A percentile compares a stretch with the other conserved stretches of the same genome.
Evolutionary conservation across 1,140 invertebrate genomes (phyloP).

Genomic region (Paralvinella palmiformis): DNA sequence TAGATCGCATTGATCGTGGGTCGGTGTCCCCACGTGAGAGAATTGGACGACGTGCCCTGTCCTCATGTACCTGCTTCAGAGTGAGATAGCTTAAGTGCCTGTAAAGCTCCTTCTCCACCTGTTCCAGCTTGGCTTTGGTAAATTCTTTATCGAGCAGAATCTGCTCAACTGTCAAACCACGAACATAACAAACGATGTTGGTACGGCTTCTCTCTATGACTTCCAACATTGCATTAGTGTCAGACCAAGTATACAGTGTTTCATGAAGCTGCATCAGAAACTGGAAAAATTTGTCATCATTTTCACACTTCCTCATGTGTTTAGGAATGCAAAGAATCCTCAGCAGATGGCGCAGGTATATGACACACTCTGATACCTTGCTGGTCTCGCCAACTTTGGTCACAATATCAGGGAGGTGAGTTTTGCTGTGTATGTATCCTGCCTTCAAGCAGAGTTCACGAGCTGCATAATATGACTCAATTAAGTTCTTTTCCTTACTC

Average conservation of each 20-base stretch:
- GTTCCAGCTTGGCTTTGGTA: constrained; percentile 16
- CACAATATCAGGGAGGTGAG: constrained; percentile 12
- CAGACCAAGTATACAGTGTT: constrained; percentile 1
- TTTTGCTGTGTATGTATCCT: constrained; percentile 3
- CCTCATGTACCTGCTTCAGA: neutral
- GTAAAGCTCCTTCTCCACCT: constrained; percentile 15
- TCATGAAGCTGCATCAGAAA: constrained; percentile 15
- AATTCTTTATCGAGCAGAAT: constrained; percentile 14
- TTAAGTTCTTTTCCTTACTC: constrained; percentile 3
- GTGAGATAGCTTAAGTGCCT: constrained; percentile 6
- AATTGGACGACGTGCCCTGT: too few relatives aligned
- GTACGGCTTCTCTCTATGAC: constrained; percentile 11
- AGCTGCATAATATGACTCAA: constrained; percentile 13
- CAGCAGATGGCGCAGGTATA: constrained; percentile 13
- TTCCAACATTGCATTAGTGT: neutral
- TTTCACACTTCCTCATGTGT: constrained; percentile 15
- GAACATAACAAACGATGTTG: constrained; percentile 12
- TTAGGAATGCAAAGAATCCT: constrained; percentile 11
- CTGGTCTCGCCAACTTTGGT: neutral
- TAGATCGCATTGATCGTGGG: constrained; percentile 1
- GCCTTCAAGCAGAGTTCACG: constrained; percentile 15
- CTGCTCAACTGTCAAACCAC: constrained; percentile 14
- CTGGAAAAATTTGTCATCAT: constrained; percentile 12
- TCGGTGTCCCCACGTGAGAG: neutral
- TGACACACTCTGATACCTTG: constrained; percentile 13